Evolutionary conservation across 1,140 invertebrate species (phyloP), one percentile per base, ranked within the genome.

Genomic region (Planococcus citri): DNA sequence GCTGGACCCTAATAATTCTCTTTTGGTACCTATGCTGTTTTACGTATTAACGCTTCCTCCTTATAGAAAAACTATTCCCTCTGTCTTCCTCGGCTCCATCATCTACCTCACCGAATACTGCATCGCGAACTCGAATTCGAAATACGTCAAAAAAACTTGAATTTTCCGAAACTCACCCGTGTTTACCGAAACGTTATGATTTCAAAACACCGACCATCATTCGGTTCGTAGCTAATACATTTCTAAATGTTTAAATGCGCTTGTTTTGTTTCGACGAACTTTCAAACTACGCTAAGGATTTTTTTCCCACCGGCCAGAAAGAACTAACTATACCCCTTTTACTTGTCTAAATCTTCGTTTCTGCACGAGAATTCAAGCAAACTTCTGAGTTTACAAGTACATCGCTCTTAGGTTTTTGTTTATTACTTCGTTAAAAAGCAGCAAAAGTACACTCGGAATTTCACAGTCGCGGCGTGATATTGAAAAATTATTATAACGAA

Each of bases 391-490:
- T 51, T 17, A 51, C 17, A 51, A 51, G 41, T 51, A 51, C 41
- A 14, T 51, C 41, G 41, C 41, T 51, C 41, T 51, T n/a, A 20
- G 41, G 12, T 51, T 51, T 51, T 51, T 51, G 41, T 51, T 51
- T 51, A 51, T 51, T 51, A 51, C 41, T 51, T 51, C 41, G 41
- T 51, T 51, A 51, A 33, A 51, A 51, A 20, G n/a, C n/a, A n/a
- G n/a, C n/a, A 51, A 17, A 51, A 51, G 17, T 51, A 51, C 41
- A 51, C 41, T 4, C 41, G 41, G 41, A 51, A 51, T 51, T 51
- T 51, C 41, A 51, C 41, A 51, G 41, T 51, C 17, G 41, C 41
- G 41, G 17, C n/a, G 41, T n/a, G 41, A 51, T 51, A 4, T 51
- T 51, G 41, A 51, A 51, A 51, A 17, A 51, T 51, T 17, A 51